phyloP scores from a whole-genome alignment of 2,888 invertebrate genomes.

The Nymphalis urticae region DNA sequence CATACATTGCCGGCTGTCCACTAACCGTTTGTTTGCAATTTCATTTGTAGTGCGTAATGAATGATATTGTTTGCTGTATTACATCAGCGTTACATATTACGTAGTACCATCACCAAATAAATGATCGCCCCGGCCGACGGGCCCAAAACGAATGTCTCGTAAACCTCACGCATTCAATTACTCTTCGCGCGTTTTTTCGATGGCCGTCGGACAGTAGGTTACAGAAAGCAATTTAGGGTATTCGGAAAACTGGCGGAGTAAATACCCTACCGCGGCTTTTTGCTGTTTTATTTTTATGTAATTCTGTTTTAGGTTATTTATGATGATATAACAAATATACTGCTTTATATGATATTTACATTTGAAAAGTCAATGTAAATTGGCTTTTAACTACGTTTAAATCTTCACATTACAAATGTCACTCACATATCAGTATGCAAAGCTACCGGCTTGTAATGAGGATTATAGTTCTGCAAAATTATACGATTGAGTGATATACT shows the following conservation, averaged over 20 bases:
- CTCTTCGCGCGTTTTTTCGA: constrained; percentile 47
- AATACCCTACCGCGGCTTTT: constrained; percentile 27
- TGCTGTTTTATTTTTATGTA: constrained; percentile 20
- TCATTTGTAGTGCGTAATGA: background rate
- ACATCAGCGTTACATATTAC: background rate
- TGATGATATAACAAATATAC: no score
- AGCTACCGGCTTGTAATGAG: no score
- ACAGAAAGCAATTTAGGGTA: constrained; percentile 43
- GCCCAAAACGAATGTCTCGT: constrained; percentile 50
- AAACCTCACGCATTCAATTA: constrained; percentile 55
- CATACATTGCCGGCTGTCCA: constrained; percentile 21
- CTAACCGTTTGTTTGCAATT: background rate
- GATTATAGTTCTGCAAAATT: no score
- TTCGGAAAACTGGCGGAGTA: constrained; percentile 35
- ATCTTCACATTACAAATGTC: no score
- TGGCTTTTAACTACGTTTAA: no score
- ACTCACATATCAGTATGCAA: no score
- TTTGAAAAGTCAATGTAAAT: no score
- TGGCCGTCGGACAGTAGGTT: constrained; percentile 41
- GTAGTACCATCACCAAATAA: constrained; percentile 42
- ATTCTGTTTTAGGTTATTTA: background rate
- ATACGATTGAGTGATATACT: no score
- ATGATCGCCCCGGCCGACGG: constrained; percentile 45
- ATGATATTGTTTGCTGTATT: constrained; percentile 22
- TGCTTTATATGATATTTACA: no score